Percentiles rank a stretch among this genome's conserved stretches.
Evolutionary conservation across 2,888 invertebrate species (phyloP).

Genomic region (Nomada ferruginata): DNA sequence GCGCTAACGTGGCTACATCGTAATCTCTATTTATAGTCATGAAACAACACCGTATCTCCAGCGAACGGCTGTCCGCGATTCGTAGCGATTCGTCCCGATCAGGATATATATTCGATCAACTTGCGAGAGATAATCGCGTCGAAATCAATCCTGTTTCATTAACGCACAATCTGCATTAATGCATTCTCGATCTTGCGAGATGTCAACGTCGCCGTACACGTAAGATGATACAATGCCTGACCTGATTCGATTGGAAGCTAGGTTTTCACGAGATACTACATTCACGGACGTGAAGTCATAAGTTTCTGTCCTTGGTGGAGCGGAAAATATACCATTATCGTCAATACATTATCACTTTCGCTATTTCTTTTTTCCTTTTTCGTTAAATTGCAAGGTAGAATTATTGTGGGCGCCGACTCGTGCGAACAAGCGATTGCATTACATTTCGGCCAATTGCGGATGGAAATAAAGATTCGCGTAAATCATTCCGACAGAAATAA

Average conservation of each 20-base stretch:
- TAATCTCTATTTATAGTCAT: constrained; percentile 80
- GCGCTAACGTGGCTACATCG: constrained; percentile 63
- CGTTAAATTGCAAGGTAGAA: neutral
- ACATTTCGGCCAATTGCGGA: too few species aligned
- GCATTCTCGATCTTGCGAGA: neutral
- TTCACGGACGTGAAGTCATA: neutral
- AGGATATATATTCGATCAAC: neutral
- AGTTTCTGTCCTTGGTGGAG: constrained; percentile 4
- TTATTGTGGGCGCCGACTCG: neutral
- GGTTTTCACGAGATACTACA: neutral
- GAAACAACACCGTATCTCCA: constrained; percentile 63
- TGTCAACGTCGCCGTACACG: neutral
- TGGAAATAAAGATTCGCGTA: too few species aligned
- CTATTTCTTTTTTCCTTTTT: neutral
- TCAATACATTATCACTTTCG: constrained; percentile 1
- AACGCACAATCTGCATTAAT: neutral
- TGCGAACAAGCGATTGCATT: neutral
- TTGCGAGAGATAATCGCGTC: neutral
- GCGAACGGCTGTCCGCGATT: constrained; percentile 27
- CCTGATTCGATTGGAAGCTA: constrained; percentile 5
- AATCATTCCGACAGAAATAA: neutral
- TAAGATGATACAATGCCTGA: constrained; percentile 8
- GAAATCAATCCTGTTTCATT: neutral
- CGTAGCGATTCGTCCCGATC: neutral
- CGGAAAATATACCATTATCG: neutral